phyloP scores from a whole-genome alignment of 2,113 vertebrate species.

The Antennarius striatus region DNA sequence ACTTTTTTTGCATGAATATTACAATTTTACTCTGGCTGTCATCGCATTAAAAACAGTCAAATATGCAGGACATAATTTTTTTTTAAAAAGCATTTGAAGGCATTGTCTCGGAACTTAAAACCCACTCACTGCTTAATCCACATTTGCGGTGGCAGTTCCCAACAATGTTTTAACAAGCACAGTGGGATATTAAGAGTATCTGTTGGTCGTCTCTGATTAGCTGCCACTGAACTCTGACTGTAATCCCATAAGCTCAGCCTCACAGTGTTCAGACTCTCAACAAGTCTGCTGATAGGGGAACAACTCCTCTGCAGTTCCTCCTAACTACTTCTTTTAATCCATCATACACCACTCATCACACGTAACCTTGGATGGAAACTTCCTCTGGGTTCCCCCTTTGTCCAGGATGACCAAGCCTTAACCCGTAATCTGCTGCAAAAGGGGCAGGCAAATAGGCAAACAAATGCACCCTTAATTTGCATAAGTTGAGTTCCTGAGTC shows the following conservation, averaged over 20 bases:
- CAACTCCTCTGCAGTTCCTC: conserved; percentile 40
- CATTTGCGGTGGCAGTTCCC: conserved; percentile 58
- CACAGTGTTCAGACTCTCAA: conserved; percentile 40
- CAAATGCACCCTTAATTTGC: no score
- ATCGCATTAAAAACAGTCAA: conserved; percentile 30
- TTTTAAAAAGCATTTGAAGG: conserved; percentile 26
- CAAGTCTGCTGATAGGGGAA: conserved; percentile 45
- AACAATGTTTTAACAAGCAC: conserved; percentile 61
- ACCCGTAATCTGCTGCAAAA: not conserved
- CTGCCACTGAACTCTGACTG: conserved; percentile 69
- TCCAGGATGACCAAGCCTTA: conserved; percentile 1
- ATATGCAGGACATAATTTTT: conserved; percentile 18
- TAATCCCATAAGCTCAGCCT: conserved; percentile 70
- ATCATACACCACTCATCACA: conserved; percentile 40
- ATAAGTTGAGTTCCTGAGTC: not conserved
- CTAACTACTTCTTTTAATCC: conserved; percentile 55
- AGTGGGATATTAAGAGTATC: conserved; percentile 63
- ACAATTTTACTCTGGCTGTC: conserved; percentile 21
- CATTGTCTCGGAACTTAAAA: conserved; percentile 49
- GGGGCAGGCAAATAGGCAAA: not conserved
- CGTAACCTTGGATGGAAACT: conserved; percentile 28
- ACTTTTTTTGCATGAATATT: not conserved
- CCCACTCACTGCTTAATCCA: conserved; percentile 51
- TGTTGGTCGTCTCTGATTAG: conserved; percentile 70
- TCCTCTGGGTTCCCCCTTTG: conserved; percentile 10